Conservation (phyloP, 1,140 invertebrate genomes). For the Trachymyrmex cornetzi region DNA sequence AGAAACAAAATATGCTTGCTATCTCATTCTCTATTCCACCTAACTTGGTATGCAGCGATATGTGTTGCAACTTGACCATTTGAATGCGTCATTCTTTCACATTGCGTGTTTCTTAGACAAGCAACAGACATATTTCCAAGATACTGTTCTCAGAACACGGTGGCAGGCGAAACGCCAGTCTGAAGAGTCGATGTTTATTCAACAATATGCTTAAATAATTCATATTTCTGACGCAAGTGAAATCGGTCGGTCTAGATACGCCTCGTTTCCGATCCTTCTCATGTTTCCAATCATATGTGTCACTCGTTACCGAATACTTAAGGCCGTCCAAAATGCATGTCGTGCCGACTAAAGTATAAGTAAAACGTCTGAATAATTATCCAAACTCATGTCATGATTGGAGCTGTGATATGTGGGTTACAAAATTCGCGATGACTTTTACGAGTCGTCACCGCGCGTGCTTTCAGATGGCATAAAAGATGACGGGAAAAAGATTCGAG, state of each 20-base stretch:
- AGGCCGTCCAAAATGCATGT: background rate
- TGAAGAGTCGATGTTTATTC: conserved; percentile 47
- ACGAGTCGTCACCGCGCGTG: background rate
- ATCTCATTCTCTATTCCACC: background rate
- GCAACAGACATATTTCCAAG: conserved; percentile 56
- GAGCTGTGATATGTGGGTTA: background rate
- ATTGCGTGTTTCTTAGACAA: conserved; percentile 48
- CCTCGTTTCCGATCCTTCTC: conserved; percentile 1
- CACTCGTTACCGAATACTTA: conserved; percentile 40
- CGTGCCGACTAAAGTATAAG: background rate
- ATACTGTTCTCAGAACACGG: conserved; percentile 35
- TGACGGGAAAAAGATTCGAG: conserved; percentile 20
- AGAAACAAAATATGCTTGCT: background rate
- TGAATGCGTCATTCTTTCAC: conserved; percentile 49
- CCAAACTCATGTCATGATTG: background rate
- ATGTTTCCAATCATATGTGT: background rate
- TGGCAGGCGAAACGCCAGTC: conserved; percentile 17
- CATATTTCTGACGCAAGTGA: conserved; percentile 33
- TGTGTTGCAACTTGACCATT: conserved; percentile 44
- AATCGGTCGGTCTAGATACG: conserved; percentile 40
- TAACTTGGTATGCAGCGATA: conserved; percentile 34
- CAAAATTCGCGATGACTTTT: conserved; percentile 49
- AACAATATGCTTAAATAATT: conserved; percentile 57
- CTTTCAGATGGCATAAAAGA: background rate
- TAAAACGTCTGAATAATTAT: conserved; percentile 25